Conservation (phyloP, 2,797 vertebrate genomes). For the Phrynocephalus guinanensis region DNA sequence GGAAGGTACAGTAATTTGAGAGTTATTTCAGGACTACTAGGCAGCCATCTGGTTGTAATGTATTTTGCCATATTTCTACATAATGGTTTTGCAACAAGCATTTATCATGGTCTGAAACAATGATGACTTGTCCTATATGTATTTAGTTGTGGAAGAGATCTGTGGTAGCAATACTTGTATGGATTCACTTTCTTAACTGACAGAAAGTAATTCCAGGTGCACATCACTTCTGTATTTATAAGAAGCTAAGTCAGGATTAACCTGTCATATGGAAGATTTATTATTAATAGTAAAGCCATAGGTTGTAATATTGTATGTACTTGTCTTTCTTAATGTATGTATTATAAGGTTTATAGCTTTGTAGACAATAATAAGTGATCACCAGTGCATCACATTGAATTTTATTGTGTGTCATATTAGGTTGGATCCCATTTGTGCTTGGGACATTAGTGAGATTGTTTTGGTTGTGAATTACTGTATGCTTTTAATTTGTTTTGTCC, state of each 20-base stretch:
- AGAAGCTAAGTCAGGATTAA: not conserved
- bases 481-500: conserved; percentile 19
- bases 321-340: not conserved
- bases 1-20: not conserved
- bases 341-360: not conserved
- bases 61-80: not conserved
- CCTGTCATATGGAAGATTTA: not conserved
- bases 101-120: not conserved
- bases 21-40: not conserved
- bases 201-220: not conserved
- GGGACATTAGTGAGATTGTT: not conserved
- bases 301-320: not conserved
- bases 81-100: not conserved
- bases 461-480: not conserved
- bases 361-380: not conserved
- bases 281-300: not conserved
- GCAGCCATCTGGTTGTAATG: not conserved
- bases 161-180: not conserved
- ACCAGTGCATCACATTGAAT: not conserved
- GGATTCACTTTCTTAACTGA: not conserved
- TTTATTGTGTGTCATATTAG: not conserved
- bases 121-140: too few species aligned
- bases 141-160: not conserved
- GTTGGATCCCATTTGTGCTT: not conserved
- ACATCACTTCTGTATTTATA: not conserved